Base-by-base conservation (phyloP, 2,797 vertebrate genomes). In the Esox lucius region DNA sequence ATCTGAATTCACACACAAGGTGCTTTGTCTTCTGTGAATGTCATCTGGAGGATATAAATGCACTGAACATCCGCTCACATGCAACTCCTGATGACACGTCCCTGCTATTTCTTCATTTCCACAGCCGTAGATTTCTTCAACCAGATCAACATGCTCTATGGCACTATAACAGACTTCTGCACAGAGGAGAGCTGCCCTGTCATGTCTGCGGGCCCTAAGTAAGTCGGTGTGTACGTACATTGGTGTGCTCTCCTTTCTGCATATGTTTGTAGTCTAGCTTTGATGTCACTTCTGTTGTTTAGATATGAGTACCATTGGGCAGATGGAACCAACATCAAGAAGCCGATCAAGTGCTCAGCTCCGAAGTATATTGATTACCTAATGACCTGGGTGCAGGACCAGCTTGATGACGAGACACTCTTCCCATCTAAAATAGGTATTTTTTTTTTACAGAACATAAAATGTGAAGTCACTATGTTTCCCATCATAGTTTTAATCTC, bases 331-430 rank as follows among this genome's bases (percentile, higher is more conserved):
- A 99, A 99, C 91, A 98, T 99, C 78, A 99, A 99, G 92, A 99
- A 99, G 83, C 98, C 98, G 64, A 98, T 99, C 84, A 99, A 99
- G 86, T 99, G 97, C 86, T 99, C 98, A 0, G 98, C 98, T 13
- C 98, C 97, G 62, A 98, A 99, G 91, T 99, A 99, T 81, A 99
- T 99, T 46, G 98, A 99, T 92, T 99, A 98, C 89, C 92, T 99
- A 87, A 99, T 99, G 98, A 99, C 98, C 46, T 99, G 97, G 98
- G 98, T 99, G 82, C 97, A 99, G 83, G 97, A 99, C 88, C 97
- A 99, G 88, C 94, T 99, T n/a, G 98, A 99, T 73, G 97, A 99
- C 12, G 98, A 98, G 87, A 98, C 96, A 0, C 95, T 99, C 13
- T 99, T 99, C 89, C 98, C 98, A 70, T 98, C 97, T 72, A 99